These are phyloP conservation scores for Himalopsyche phryganea DNA, from an alignment of 1,140 invertebrate species.

Conservation along the genomic window DNA sequence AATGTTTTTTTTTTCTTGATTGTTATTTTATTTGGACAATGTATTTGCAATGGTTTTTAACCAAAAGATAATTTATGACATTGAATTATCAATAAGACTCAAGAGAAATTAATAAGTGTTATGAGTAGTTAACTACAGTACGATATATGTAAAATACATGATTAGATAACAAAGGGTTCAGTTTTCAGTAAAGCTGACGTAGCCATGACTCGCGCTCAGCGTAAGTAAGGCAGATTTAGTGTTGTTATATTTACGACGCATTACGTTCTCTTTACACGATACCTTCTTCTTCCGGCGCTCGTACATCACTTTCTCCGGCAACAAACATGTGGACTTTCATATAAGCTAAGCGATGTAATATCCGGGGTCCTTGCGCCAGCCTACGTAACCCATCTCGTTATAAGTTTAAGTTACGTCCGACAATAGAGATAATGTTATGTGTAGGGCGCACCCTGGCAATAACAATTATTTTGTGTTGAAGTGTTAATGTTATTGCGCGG, in stretches of 20 bases:
- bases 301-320: conserved; percentile 21
- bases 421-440: conserved; percentile 28
- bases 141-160: too few species aligned
- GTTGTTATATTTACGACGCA: conserved; percentile 25
- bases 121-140: too few species aligned
- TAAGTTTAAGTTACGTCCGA: conserved; percentile 29
- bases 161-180: too few species aligned
- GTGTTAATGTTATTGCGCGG: conserved; percentile 34
- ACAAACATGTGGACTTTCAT: conserved; percentile 1
- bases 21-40: too few species aligned
- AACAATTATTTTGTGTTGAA: conserved; percentile 36
- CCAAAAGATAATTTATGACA: too few species aligned
- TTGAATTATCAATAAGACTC: background rate
- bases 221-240: conserved; percentile 16
- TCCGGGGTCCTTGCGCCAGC: conserved; percentile 7
- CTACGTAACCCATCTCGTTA: conserved; percentile 28
- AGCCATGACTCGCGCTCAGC: background rate
- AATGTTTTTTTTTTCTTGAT: too few species aligned
- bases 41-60: too few species aligned
- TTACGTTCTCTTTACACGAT: conserved; percentile 20
- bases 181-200: too few species aligned
- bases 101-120: too few species aligned
- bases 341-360: conserved; percentile 23
- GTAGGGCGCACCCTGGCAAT: conserved; percentile 22
- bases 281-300: conserved; percentile 11